phyloP scores from a whole-genome alignment of 2,113 vertebrate species.

The Ammodytes dubius region DNA sequence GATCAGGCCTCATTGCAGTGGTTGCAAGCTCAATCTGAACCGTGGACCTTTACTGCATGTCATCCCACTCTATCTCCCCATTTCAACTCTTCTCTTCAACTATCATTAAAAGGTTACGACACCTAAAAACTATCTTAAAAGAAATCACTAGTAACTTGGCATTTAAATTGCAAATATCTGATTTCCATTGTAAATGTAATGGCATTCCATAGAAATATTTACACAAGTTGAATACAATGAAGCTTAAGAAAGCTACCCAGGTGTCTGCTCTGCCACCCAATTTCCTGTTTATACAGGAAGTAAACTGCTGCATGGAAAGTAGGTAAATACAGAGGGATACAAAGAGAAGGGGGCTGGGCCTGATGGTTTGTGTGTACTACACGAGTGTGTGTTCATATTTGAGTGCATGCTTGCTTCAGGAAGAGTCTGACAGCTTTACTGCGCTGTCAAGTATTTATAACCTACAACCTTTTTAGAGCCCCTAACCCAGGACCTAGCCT shows the following conservation, averaged over 20 bases:
- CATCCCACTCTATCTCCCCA: too few relatives aligned
- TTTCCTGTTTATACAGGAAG: constrained; percentile 76
- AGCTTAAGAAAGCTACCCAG: background rate
- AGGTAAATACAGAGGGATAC: constrained; percentile 1
- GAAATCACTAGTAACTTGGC: constrained; percentile 30
- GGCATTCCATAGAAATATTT: background rate
- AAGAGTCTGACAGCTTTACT: constrained; percentile 80
- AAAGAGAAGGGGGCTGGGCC: constrained; percentile 3
- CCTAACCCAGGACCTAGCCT: constrained; percentile 52
- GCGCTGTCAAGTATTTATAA: constrained; percentile 80
- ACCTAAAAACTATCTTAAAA: background rate
- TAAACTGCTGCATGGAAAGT: constrained; percentile 31
- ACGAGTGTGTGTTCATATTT: constrained; percentile 37
- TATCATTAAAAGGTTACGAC: too few relatives aligned
- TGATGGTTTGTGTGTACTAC: background rate
- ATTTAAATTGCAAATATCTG: constrained; percentile 30
- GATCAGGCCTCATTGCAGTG: too few relatives aligned
- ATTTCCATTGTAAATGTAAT: constrained; percentile 13
- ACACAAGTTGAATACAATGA: background rate
- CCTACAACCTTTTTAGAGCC: constrained; percentile 76
- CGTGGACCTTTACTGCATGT: too few relatives aligned
- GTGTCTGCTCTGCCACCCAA: constrained; percentile 21
- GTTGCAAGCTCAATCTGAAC: too few relatives aligned
- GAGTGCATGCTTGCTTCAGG: constrained; percentile 67
- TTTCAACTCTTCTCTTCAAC: too few relatives aligned